Evolutionary conservation across 2,888 invertebrate species (phyloP).

Genomic region (Stenodema calcarata): DNA sequence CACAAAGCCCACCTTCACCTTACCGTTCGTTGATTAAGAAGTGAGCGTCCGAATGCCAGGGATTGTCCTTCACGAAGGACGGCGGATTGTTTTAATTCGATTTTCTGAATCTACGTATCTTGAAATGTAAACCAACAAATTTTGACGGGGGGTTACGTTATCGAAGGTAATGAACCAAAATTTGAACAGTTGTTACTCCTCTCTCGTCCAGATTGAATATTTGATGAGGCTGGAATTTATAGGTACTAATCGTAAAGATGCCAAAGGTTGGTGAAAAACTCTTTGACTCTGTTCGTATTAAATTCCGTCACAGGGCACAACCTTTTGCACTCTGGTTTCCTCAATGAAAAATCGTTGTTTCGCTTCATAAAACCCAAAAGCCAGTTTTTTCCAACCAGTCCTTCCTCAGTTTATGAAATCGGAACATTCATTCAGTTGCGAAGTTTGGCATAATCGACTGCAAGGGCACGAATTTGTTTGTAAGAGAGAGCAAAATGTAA

Average conservation of each 20-base stretch:
- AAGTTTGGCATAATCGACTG: not conserved
- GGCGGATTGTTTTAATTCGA: no score
- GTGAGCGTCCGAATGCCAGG: no score
- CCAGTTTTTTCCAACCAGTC: not conserved
- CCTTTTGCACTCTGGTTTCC: not conserved
- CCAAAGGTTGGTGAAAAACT: not conserved
- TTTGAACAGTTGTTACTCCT: not conserved
- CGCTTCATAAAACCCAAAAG: not conserved
- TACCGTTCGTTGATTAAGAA: no score
- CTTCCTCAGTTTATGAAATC: not conserved
- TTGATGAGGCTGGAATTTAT: not conserved
- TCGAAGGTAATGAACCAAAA: no score
- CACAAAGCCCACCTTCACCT: no score
- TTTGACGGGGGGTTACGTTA: no score
- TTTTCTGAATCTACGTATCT: no score
- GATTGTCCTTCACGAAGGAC: no score
- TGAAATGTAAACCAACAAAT: no score
- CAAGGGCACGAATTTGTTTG: not conserved
- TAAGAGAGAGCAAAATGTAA: not conserved
- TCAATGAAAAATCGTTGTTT: not conserved
- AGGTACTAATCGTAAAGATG: not conserved
- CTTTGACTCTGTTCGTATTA: not conserved
- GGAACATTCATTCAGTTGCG: not conserved
- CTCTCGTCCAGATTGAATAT: not conserved
- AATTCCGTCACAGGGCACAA: not conserved